These are phyloP conservation scores for Amazona vittata DNA, from an alignment of 2,113 vertebrate genomes.

Conservation along the genomic window DNA sequence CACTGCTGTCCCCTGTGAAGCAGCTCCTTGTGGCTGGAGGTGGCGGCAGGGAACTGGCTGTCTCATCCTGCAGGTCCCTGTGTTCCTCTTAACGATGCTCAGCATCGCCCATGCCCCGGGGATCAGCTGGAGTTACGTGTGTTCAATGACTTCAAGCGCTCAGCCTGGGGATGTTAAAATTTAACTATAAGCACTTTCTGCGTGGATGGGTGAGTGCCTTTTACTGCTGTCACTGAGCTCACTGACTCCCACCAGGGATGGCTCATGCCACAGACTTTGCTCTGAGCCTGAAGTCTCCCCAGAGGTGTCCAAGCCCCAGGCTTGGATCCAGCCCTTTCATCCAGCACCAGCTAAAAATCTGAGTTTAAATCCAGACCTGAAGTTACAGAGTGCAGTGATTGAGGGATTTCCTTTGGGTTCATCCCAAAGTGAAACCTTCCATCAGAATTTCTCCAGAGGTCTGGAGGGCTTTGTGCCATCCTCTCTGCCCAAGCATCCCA, in stretches of 20 bases:
- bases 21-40: background rate
- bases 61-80: fast-evolving
- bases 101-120: background rate
- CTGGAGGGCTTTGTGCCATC: background rate
- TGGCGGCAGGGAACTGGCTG: background rate
- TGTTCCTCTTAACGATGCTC: background rate
- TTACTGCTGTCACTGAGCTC: background rate
- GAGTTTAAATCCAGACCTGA: background rate
- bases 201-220: background rate
- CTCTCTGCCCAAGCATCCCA: background rate
- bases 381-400: fast-evolving
- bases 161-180: background rate
- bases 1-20: fast-evolving
- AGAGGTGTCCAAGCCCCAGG: background rate
- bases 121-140: background rate
- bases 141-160: background rate
- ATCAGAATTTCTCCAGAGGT: background rate
- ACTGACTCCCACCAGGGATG: background rate
- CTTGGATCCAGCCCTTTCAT: background rate
- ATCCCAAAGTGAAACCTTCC: background rate
- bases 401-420: background rate
- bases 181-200: background rate
- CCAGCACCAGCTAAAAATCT: background rate
- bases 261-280: background rate
- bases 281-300: background rate